Evolutionary conservation across 2,113 vertebrate species (phyloP).

Genomic region (Peucedramus taeniatus): DNA sequence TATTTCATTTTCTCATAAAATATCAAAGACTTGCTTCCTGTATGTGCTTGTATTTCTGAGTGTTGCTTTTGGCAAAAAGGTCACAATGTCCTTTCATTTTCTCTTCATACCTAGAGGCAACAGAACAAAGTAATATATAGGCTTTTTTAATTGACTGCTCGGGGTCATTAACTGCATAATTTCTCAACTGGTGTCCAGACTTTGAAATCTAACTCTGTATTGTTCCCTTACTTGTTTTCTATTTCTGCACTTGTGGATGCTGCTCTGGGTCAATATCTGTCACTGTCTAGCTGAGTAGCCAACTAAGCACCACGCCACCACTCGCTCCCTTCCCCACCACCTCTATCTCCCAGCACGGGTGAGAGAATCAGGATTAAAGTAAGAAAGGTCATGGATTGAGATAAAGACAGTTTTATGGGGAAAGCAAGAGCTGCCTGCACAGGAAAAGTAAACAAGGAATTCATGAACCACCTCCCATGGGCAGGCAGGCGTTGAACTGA

Average conservation of each 20-base stretch:
- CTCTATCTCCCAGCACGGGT: not conserved
- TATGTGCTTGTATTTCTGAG: not conserved
- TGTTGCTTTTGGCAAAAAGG: not conserved
- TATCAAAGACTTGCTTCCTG: not conserved
- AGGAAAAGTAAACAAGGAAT: not conserved
- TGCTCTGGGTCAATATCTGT: not conserved
- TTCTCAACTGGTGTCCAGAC: not conserved
- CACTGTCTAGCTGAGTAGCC: not conserved
- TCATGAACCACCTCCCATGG: not conserved
- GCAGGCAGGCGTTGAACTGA: not conserved
- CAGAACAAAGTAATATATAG: not conserved
- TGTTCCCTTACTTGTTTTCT: not conserved
- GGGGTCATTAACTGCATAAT: not conserved
- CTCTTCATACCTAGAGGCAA: not conserved
- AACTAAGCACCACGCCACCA: not conserved
- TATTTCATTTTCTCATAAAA: not conserved
- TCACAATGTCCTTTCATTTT: not conserved
- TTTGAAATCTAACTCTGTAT: not conserved
- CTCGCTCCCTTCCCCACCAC: not conserved
- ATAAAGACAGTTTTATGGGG: not conserved
- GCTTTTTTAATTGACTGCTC: not conserved
- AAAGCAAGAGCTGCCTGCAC: not conserved
- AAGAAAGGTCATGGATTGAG: not conserved
- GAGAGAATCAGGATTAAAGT: not conserved
- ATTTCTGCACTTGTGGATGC: not conserved